These are phyloP conservation scores for Onychomys arenicola DNA, from an alignment of 2,797 vertebrate species.

Conservation along the genomic window DNA sequence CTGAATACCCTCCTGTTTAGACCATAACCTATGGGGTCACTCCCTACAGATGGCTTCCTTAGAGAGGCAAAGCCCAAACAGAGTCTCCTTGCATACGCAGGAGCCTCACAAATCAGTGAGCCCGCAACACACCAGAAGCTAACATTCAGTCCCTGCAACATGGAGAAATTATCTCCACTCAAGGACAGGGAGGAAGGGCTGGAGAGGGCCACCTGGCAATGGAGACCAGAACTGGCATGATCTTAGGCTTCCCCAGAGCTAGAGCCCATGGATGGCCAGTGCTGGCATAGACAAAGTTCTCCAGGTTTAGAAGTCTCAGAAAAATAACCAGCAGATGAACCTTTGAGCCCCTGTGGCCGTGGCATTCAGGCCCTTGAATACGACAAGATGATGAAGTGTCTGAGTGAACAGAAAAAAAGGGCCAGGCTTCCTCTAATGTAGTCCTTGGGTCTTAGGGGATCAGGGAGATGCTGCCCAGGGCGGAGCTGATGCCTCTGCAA, in stretches of 20 bases:
- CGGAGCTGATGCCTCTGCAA: neutral
- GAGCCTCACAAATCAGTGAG: neutral
- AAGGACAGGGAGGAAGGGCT: fast-evolving
- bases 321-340: neutral
- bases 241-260: neutral
- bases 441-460: neutral
- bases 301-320: neutral
- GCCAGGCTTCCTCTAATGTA: neutral
- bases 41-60: neutral
- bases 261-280: fast-evolving
- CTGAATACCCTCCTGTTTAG: neutral
- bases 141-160: fast-evolving
- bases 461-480: conserved; percentile 62
- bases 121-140: neutral
- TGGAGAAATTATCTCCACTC: neutral
- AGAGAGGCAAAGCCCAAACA: neutral
- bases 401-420: neutral
- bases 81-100: neutral
- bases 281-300: neutral
- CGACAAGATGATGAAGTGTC: neutral
- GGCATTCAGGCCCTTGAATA: neutral
- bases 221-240: neutral
- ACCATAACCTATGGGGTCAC: neutral
- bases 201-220: neutral
- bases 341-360: fast-evolving